Percentiles rank a stretch among this genome's conserved stretches.
These are phyloP conservation scores for Helicolenus hilgendorfi DNA, from an alignment of 2,797 vertebrate genomes.

Conservation along the genomic window DNA sequence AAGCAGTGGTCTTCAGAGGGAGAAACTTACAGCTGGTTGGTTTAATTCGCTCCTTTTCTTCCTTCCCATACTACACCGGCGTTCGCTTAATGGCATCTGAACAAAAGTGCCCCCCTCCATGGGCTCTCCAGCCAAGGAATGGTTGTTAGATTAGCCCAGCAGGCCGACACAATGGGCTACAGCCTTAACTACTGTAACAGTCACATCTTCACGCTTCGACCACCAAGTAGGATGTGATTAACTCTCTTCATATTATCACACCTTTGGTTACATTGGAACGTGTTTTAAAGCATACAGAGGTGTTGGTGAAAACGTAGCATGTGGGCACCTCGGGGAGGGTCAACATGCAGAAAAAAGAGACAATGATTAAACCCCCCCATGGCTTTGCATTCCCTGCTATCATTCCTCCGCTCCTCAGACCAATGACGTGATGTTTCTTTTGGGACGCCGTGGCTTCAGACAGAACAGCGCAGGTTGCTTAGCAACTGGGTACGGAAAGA, in stretches of 20 bases:
- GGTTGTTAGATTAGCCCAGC: conserved; percentile 56
- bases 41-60: conserved; percentile 38
- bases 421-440: conserved; percentile 76
- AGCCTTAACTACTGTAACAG: conserved; percentile 18
- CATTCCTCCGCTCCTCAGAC: conserved; percentile 67
- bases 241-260: conserved; percentile 15
- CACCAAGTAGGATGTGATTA: neutral
- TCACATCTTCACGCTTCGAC: conserved; percentile 3
- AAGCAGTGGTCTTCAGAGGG: conserved; percentile 4
- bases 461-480: conserved; percentile 85
- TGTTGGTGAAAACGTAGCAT: neutral
- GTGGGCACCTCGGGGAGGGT: neutral
- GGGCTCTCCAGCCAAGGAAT: conserved; percentile 28
- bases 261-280: neutral
- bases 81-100: conserved; percentile 52
- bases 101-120: conserved; percentile 42
- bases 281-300: neutral
- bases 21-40: conserved; percentile 9
- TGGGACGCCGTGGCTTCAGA: conserved; percentile 79
- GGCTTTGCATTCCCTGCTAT: conserved; percentile 25
- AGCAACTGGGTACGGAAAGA: conserved; percentile 89
- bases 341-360: neutral
- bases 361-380: neutral
- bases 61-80: neutral
- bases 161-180: conserved; percentile 27